Base-by-base conservation (phyloP, 37 sponge, comb jelly and placozoan genomes). In the Halichondria panicea region DNA sequence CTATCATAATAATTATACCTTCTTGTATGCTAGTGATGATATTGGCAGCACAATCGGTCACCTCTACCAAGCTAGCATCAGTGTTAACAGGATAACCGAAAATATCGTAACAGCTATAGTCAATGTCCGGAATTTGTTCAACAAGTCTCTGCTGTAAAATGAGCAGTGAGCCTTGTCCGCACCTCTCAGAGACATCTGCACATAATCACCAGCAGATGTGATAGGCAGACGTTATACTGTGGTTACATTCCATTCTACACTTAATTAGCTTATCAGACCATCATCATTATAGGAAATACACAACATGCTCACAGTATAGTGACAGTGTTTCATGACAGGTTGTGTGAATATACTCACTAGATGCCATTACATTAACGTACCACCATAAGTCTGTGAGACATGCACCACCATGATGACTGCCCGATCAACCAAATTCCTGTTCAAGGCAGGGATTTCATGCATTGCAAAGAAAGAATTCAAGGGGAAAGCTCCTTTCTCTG, bases 391-490 rank as follows among this genome's bases (percentile, higher is more conserved):
- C n/a, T n/a, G n/a, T n/a, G n/a, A n/a, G n/a, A n/a, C n/a, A n/a
- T n/a, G n/a, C n/a, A 72, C 73, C 24, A 63, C 66, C 11, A 72
- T 27, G 34, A 62, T 66, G 11, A 81, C 72, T 25, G 56, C 63
- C 42, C 55, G n/a, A 12, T 41, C 37, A 4, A 71, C 79, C 3
- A 38, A 32, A 36, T 37, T 37, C 18, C 55, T 5, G 2, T 55
- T 11, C 43, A 78, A 43, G 53, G 11, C 32, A 36, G 79, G 70
- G 19, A 78, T 36, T 25, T 78, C 79, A 36, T 66, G 27, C 53
- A 41, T 3, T 31, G 42, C 53, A 67, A 78, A 78, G 55, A 67
- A 78, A 28, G 38, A 59, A 21, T 32, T 12, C 18, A 6, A 1
- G 19, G 50, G 67, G 53, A 40, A 78, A 31, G 79, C 46, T 18